A percentile compares a stretch with the other conserved stretches of the same genome.
Evolutionary conservation across 2,113 vertebrate species (phyloP).

Genomic region (Sitta europaea): DNA sequence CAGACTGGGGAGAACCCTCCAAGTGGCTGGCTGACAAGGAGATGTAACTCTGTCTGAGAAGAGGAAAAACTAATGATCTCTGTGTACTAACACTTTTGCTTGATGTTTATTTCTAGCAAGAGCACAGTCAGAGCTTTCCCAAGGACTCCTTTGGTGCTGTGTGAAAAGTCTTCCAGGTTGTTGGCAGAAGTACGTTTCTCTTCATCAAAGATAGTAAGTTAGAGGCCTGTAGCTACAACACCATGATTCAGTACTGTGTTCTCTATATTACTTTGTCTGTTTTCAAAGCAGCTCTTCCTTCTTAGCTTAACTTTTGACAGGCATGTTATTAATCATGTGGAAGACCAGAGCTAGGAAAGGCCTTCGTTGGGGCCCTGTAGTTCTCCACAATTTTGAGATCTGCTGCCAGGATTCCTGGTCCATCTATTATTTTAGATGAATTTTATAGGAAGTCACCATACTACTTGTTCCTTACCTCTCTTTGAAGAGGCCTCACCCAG

Average conservation of each 20-base stretch:
- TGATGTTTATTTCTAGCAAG: constrained; percentile 39
- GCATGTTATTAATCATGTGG: background rate
- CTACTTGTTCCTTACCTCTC: background rate
- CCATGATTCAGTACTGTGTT: background rate
- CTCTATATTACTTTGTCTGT: background rate
- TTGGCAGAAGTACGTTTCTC: background rate
- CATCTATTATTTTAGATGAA: background rate
- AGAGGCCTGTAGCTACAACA: background rate
- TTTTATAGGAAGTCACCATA: background rate
- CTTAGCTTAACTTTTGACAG: background rate
- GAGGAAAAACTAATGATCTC: background rate
- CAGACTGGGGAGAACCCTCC: background rate
- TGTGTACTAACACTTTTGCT: background rate
- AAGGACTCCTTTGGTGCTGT: background rate
- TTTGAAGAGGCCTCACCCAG: background rate
- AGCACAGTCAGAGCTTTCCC: constrained; percentile 3
- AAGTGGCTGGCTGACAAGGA: background rate
- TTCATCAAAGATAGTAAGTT: constrained; percentile 19
- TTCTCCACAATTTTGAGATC: background rate
- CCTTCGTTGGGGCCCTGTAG: background rate
- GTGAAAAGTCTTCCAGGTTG: background rate
- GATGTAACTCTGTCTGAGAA: background rate
- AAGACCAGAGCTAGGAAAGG: background rate
- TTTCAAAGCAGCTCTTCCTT: background rate
- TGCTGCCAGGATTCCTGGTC: accelerated